Evolutionary conservation across 2,113 vertebrate species (phyloP).

Genomic region (Neodon shergylaensis): DNA sequence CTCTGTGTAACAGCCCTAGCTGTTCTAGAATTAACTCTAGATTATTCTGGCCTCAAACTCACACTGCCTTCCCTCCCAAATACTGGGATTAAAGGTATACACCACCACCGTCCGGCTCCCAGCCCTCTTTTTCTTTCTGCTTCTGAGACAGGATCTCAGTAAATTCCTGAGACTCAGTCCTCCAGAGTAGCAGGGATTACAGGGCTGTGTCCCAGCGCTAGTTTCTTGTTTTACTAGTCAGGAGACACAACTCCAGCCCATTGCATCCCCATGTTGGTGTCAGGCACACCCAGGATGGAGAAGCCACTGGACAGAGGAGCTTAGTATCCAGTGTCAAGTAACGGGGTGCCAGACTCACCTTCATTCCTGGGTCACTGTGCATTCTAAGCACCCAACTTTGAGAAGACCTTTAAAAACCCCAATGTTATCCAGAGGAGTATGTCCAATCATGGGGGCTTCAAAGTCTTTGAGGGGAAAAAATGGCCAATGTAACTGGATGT

Average conservation of each 20-base stretch:
- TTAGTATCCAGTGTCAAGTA: not conserved
- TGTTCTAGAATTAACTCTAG: too few relatives aligned
- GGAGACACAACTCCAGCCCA: not conserved
- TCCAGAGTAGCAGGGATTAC: not conserved
- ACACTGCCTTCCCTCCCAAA: too few relatives aligned
- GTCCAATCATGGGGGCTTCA: not conserved
- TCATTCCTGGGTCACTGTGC: not conserved
- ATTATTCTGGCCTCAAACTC: too few relatives aligned
- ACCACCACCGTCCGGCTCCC: too few relatives aligned
- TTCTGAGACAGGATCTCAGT: not conserved
- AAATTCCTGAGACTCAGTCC: not conserved
- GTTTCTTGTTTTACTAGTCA: not conserved
- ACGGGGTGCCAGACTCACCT: not conserved
- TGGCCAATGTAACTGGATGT: not conserved
- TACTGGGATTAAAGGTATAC: too few relatives aligned
- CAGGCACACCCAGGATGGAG: not conserved
- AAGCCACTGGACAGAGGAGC: not conserved
- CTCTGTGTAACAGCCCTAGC: too few relatives aligned
- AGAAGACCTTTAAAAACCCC: not conserved
- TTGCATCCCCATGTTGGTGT: not conserved
- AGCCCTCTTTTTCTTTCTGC: not conserved
- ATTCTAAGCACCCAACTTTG: not conserved
- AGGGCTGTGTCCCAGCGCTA: not conserved
- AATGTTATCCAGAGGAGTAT: not conserved
- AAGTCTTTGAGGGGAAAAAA: not conserved